phyloP scores from a whole-genome alignment of 35 echinoderm and acorn worm genomes.

The Apostichopus parvimensis region DNA sequence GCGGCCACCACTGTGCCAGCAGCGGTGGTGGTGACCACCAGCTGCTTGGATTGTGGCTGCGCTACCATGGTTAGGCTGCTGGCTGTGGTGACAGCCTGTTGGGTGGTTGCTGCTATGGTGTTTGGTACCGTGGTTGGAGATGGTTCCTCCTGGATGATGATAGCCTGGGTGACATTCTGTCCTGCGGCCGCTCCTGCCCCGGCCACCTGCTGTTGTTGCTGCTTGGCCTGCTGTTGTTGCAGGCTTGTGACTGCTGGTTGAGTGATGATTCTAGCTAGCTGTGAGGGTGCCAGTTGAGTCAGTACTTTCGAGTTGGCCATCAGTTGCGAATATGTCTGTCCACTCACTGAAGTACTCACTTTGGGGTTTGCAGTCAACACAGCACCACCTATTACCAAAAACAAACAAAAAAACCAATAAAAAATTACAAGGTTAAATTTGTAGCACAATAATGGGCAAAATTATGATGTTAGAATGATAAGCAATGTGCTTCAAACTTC shows the following conservation, averaged over 20 bases:
- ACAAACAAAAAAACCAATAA: too few relatives aligned
- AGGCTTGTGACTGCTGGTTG: conserved; percentile 54
- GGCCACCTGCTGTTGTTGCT: background rate
- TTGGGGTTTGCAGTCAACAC: conserved; percentile 68
- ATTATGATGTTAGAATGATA: too few relatives aligned
- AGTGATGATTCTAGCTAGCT: conserved; percentile 67
- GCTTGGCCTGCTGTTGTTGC: conserved; percentile 40
- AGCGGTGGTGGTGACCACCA: background rate
- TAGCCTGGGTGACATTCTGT: conserved; percentile 58
- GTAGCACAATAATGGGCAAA: too few relatives aligned
- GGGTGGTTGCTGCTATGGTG: conserved; percentile 43
- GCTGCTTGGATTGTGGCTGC: conserved; percentile 6
- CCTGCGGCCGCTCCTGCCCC: background rate
- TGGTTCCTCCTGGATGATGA: conserved; percentile 61
- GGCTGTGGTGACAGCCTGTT: conserved; percentile 41
- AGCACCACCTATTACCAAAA: conserved; percentile 45
- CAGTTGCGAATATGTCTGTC: conserved; percentile 31
- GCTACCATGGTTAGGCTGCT: background rate
- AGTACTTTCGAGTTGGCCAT: conserved; percentile 62
- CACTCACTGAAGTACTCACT: conserved; percentile 53
- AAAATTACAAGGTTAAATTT: too few relatives aligned
- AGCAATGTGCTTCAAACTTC: too few relatives aligned
- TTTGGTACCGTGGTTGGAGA: background rate
- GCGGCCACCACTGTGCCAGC: background rate
- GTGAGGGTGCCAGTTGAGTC: conserved; percentile 67